These are phyloP conservation scores for Lasioglossum malachurum DNA, from an alignment of 2,888 invertebrate species.

Conservation along the genomic window DNA sequence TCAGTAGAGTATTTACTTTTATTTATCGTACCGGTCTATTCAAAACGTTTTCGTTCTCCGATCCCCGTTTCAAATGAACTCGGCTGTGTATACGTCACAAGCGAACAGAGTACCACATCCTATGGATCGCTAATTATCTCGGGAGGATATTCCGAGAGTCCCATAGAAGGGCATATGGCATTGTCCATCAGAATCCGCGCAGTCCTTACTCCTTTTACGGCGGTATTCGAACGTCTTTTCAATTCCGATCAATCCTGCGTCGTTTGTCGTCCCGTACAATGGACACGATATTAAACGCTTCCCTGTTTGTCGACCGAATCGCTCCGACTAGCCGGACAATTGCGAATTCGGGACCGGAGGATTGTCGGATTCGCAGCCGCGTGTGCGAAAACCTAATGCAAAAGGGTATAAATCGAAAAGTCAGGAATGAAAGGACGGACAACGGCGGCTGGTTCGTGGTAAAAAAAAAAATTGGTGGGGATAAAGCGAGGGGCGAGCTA, in stretches of 20 bases:
- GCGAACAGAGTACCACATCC: not conserved
- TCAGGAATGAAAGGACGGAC: constrained; percentile 47
- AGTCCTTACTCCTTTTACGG: not conserved
- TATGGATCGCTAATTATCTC: not conserved
- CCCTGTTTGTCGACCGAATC: constrained; percentile 28
- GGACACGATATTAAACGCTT: constrained; percentile 17
- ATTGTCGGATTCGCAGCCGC: constrained; percentile 37
- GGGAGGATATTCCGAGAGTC: not conserved
- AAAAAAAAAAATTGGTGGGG: not conserved
- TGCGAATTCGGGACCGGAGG: constrained; percentile 23
- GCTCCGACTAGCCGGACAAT: constrained; percentile 19
- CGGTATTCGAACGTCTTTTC: not conserved
- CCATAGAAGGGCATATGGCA: not conserved
- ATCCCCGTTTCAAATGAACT: no score
- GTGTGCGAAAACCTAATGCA: constrained; percentile 33
- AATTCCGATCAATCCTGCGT: not conserved
- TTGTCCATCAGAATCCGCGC: not conserved
- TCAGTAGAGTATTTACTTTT: no score
- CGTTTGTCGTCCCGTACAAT: constrained; percentile 4
- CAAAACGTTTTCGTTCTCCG: no score
- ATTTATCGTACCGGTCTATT: no score
- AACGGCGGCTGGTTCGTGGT: not conserved
- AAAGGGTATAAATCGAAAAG: constrained; percentile 52
- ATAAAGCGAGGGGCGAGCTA: not conserved
- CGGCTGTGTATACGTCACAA: no score